phyloP scores from a whole-genome alignment of 1,140 invertebrate genomes.

The Drosophila bocki region DNA sequence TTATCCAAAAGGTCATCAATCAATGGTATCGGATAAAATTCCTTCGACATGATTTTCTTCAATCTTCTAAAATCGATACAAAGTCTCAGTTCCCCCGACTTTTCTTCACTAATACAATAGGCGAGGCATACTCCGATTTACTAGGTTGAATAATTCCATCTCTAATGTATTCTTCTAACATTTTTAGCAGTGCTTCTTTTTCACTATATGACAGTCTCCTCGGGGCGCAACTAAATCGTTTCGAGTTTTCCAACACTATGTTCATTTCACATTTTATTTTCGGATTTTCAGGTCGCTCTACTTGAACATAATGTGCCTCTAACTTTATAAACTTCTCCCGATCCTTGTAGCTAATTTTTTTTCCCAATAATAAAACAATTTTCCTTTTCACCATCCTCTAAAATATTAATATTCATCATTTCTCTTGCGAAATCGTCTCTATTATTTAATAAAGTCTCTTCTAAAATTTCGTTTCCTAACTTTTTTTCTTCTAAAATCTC shows the following conservation, averaged over 20 bases:
- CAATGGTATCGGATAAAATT: too few species aligned
- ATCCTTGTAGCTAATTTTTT: background rate
- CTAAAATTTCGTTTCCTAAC: background rate
- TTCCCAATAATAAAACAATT: background rate
- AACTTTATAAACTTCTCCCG: background rate
- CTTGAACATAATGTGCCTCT: background rate
- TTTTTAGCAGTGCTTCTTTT: background rate
- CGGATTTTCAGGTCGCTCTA: background rate
- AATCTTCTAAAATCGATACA: too few species aligned
- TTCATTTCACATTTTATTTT: background rate
- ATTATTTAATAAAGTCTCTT: too few species aligned
- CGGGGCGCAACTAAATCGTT: background rate
- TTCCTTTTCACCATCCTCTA: background rate
- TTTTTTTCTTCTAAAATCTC: background rate
- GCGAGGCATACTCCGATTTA: too few species aligned
- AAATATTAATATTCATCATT: background rate
- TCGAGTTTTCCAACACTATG: background rate
- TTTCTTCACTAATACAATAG: too few species aligned
- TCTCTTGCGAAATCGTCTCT: too few species aligned
- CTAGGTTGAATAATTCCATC: background rate
- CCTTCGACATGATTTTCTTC: too few species aligned
- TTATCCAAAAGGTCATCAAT: too few species aligned
- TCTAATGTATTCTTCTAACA: background rate
- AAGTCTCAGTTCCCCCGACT: too few species aligned
- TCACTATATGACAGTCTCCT: background rate